Percentiles rank a stretch among this genome's conserved stretches.
These are phyloP conservation scores for Drosophila miranda DNA, from an alignment of 1,140 invertebrate genomes.

Conservation along the genomic window DNA sequence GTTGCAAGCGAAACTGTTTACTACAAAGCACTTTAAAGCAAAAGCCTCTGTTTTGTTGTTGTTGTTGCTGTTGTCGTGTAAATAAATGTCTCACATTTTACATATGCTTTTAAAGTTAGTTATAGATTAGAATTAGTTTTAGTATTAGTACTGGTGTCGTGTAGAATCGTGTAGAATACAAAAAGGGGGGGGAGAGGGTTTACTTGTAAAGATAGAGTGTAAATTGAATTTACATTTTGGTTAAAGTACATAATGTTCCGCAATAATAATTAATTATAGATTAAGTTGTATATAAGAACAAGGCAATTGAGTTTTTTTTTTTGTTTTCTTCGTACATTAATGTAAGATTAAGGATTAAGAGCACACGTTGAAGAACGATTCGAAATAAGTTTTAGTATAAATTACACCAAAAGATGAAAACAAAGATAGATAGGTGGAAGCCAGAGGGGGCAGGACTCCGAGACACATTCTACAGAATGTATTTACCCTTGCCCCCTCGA, in stretches of 20 bases:
- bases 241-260: constrained; percentile 35
- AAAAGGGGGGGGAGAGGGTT: constrained; percentile 23
- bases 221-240: constrained; percentile 75
- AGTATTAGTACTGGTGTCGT: constrained; percentile 28
- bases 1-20: constrained; percentile 55
- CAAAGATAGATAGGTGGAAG: constrained; percentile 1
- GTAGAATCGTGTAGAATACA: constrained; percentile 51
- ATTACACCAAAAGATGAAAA: background rate
- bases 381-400: constrained; percentile 8
- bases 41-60: constrained; percentile 36
- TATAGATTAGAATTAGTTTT: constrained; percentile 2
- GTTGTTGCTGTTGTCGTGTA: constrained; percentile 26
- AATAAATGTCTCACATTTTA: constrained; percentile 52
- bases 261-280: constrained; percentile 40
- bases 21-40: constrained; percentile 65
- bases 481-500: constrained; percentile 61
- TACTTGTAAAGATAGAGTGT: constrained; percentile 46
- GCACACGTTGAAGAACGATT: constrained; percentile 1
- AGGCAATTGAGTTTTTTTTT: constrained; percentile 65
- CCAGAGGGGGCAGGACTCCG: constrained; percentile 1
- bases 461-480: constrained; percentile 51
- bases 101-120: constrained; percentile 28
- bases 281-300: constrained; percentile 66
- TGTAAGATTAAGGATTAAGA: too few relatives aligned
- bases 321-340: constrained; percentile 51